These are phyloP conservation scores for Podocnemis expansa DNA, from an alignment of 2,113 vertebrate genomes.

Conservation along the genomic window DNA sequence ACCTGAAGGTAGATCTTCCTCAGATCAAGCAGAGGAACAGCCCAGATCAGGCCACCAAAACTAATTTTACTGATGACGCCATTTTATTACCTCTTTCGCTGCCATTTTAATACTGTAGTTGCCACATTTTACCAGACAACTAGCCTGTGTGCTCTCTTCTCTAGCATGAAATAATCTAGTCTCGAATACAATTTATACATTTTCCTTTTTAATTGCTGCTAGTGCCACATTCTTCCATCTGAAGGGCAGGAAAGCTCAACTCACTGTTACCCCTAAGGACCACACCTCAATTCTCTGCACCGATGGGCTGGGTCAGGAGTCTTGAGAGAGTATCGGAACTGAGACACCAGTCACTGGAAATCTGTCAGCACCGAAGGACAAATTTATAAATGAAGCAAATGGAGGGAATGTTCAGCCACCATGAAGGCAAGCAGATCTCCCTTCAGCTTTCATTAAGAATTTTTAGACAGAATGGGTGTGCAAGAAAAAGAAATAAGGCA, in stretches of 20 bases:
- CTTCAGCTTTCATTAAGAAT: not conserved
- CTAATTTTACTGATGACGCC: constrained; percentile 68
- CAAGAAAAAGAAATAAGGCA: not conserved
- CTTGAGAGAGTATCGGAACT: not conserved
- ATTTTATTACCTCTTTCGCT: constrained; percentile 74
- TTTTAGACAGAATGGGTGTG: not conserved
- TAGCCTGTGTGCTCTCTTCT: not conserved
- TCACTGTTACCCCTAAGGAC: not conserved
- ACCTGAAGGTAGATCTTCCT: not conserved
- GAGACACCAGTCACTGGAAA: constrained; percentile 35
- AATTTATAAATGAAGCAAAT: not conserved
- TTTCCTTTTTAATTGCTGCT: not conserved
- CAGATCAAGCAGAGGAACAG: not conserved
- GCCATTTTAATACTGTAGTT: constrained; percentile 74
- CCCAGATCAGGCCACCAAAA: constrained; percentile 10
- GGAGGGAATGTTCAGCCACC: not conserved
- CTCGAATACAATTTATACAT: not conserved
- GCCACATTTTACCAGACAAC: not conserved
- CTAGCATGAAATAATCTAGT: not conserved
- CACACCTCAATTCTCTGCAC: constrained; percentile 29
- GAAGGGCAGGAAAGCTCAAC: not conserved
- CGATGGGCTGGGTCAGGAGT: not conserved
- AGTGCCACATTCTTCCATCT: fast-evolving
- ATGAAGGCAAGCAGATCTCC: not conserved
- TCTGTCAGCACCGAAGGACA: fast-evolving